Evolutionary conservation across 1,140 invertebrate genomes (phyloP).

Genomic region (Bathynomus jamesi): DNA sequence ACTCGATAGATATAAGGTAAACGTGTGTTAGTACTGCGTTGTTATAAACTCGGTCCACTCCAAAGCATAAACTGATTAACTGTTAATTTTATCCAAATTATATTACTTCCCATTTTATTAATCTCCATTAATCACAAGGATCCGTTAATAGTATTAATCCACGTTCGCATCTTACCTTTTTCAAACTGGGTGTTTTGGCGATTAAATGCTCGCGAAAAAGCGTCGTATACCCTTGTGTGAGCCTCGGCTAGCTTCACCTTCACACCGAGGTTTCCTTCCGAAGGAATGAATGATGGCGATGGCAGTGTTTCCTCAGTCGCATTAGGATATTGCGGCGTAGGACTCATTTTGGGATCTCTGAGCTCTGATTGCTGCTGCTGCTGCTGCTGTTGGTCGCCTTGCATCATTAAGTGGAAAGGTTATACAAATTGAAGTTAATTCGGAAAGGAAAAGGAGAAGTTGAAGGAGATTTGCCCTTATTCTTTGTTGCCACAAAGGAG

Average conservation of each 20-base stretch:
- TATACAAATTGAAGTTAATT: background rate
- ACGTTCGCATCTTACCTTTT: conserved; percentile 30
- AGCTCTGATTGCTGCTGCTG: background rate
- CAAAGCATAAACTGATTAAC: too few relatives aligned
- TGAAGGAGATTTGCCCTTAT: background rate
- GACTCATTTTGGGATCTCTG: background rate
- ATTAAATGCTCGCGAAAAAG: conserved; percentile 24
- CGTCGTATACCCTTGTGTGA: conserved; percentile 18
- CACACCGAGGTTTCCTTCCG: background rate
- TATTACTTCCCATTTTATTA: too few relatives aligned
- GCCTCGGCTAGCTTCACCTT: conserved; percentile 9
- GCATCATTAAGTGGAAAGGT: background rate
- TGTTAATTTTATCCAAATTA: too few relatives aligned
- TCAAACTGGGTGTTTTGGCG: conserved; percentile 27
- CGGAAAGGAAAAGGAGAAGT: background rate
- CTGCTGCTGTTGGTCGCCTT: background rate
- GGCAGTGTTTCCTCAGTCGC: background rate
- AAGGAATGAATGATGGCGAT: background rate
- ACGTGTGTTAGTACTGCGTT: too few relatives aligned
- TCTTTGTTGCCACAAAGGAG: too few relatives aligned
- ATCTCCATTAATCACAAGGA: too few relatives aligned
- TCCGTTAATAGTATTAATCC: too few relatives aligned
- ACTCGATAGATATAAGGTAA: too few relatives aligned
- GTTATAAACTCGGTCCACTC: too few relatives aligned
- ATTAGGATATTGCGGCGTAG: background rate